Conservation (phyloP, 2,888 invertebrate genomes). For the Pocota personata region DNA sequence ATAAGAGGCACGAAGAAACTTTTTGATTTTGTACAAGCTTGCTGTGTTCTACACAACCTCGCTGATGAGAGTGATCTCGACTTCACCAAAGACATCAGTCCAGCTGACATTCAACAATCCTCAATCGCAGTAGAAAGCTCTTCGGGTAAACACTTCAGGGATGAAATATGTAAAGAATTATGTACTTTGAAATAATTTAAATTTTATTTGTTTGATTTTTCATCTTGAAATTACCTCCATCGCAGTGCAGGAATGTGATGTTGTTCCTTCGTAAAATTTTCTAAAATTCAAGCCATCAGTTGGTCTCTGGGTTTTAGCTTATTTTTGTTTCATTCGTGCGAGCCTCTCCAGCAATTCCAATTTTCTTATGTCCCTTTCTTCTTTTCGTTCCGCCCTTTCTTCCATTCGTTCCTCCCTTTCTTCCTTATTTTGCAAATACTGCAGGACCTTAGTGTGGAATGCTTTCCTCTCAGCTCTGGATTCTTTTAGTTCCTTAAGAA, state of each 20-base stretch:
- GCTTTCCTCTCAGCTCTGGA: not conserved
- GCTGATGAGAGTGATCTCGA: conserved; percentile 18
- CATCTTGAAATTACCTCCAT: too few relatives aligned
- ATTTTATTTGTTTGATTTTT: too few relatives aligned
- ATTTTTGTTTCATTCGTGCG: not conserved
- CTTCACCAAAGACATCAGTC: not conserved
- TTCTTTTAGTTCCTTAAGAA: not conserved
- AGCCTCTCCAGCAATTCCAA: not conserved
- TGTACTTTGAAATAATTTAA: not conserved
- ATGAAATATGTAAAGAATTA: not conserved
- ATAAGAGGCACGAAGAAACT: not conserved
- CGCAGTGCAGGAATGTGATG: too few relatives aligned
- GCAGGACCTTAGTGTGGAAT: not conserved
- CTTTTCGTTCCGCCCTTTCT: not conserved
- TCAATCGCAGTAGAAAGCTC: not conserved
- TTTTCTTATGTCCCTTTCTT: not conserved
- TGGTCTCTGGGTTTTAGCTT: not conserved
- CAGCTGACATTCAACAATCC: not conserved
- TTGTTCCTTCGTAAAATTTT: too few relatives aligned
- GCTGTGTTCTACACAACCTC: conserved; percentile 36
- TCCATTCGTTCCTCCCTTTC: not conserved
- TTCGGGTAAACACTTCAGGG: not conserved
- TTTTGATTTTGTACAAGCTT: conserved; percentile 15
- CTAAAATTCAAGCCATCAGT: too few relatives aligned
- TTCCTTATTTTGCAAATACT: not conserved